Conservation (phyloP, 2,113 vertebrate species). For the Eira barbara region DNA sequence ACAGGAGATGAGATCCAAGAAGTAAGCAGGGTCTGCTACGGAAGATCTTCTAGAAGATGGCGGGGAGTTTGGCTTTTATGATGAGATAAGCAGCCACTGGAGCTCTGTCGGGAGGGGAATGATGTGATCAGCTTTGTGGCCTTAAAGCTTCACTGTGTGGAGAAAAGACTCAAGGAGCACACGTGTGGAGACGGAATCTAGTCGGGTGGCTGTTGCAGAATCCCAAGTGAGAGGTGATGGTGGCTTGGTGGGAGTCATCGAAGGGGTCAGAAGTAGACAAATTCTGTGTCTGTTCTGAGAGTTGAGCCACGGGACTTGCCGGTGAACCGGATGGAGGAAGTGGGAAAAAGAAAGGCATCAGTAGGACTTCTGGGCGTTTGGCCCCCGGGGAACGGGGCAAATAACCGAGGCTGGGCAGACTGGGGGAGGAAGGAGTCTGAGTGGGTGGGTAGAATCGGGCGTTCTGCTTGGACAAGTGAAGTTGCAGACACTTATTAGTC, state of each 20-base stretch:
- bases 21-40: background rate
- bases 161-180: background rate
- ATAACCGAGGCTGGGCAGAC: background rate
- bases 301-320: background rate
- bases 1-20: background rate
- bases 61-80: background rate
- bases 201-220: accelerated
- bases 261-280: background rate
- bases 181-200: background rate
- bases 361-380: background rate
- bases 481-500: background rate
- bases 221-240: background rate
- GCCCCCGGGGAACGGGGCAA: background rate
- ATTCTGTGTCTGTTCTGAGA: background rate
- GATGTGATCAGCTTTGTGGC: background rate
- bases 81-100: background rate
- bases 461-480: background rate
- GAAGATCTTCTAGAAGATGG: background rate
- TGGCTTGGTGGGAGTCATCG: background rate
- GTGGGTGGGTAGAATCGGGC: background rate
- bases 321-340: background rate
- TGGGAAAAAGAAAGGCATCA: background rate
- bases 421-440: background rate
- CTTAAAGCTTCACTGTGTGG: background rate
- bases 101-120: background rate